A percentile compares a stretch with the other conserved stretches of the same genome.
Evolutionary conservation across 2,797 vertebrate genomes (phyloP).

Genomic region (Ciconia nigra): DNA sequence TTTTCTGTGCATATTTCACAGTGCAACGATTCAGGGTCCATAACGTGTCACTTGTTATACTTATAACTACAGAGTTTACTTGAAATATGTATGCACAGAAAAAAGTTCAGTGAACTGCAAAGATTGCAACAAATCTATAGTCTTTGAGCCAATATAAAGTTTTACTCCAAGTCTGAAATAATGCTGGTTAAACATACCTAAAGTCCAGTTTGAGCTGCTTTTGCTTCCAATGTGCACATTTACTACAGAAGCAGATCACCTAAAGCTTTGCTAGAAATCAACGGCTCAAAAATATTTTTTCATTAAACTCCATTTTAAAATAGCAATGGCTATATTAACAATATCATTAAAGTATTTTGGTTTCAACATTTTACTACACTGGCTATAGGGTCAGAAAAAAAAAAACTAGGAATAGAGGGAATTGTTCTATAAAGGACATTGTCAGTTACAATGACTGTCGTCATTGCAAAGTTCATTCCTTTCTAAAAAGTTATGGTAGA

Average conservation of each 20-base stretch:
- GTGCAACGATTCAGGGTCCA: constrained; percentile 76
- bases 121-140: constrained; percentile 71
- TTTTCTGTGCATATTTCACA: constrained; percentile 78
- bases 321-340: not conserved
- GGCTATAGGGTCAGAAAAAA: not conserved
- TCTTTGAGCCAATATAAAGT: constrained; percentile 57
- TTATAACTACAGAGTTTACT: constrained; percentile 74
- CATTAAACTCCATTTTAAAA: not conserved
- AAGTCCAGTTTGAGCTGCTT: not conserved
- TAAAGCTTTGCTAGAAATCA: not conserved
- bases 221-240: not conserved
- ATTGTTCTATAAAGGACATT: not conserved
- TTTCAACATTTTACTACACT: not conserved
- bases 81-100: constrained; percentile 75
- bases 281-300: not conserved
- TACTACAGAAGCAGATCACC: not conserved
- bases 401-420: not conserved
- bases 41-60: constrained; percentile 79
- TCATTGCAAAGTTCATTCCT: not conserved
- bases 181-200: constrained; percentile 35
- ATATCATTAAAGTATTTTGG: not conserved
- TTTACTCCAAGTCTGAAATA: constrained; percentile 61
- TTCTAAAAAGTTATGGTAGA: not conserved
- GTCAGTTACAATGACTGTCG: not conserved
- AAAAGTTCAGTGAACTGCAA: constrained; percentile 76